These are phyloP conservation scores for Thermophis baileyi DNA, from an alignment of 2,113 vertebrate species.

Conservation along the genomic window DNA sequence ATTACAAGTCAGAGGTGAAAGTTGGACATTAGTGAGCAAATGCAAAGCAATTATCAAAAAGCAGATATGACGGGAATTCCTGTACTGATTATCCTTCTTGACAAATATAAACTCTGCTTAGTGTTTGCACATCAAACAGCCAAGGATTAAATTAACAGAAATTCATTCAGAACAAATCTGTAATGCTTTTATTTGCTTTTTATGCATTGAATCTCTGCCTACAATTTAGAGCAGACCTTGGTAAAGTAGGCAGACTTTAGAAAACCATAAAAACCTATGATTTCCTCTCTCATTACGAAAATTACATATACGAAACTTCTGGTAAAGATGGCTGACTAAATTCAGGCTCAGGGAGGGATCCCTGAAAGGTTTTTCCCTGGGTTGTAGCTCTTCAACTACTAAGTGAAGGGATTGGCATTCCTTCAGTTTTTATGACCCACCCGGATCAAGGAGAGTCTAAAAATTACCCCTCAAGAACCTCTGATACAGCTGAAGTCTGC, in stretches of 20 bases:
- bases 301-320: not conserved
- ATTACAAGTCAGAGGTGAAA: not conserved
- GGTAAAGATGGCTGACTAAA: no score
- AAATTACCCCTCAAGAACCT: no score
- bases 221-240: not conserved
- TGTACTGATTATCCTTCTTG: not conserved
- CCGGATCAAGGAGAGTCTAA: no score
- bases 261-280: not conserved
- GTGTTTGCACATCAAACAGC: not conserved
- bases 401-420: no score
- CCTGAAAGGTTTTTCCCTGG: no score
- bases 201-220: not conserved
- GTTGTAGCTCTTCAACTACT: no score
- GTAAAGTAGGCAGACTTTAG: not conserved
- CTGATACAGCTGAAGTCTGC: no score
- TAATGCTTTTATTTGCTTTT: not conserved
- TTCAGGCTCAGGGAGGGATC: no score
- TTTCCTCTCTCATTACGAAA: not conserved
- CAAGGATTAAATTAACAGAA: not conserved
- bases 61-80: not conserved
- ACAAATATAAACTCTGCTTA: not conserved
- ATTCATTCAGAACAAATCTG: not conserved
- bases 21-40: not conserved
- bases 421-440: no score
- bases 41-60: slow-evolving; percentile 7